Evolutionary conservation across 37 sponge, comb jelly and placozoan genomes (phyloP).

Genomic region (Haliclona indistincta): DNA sequence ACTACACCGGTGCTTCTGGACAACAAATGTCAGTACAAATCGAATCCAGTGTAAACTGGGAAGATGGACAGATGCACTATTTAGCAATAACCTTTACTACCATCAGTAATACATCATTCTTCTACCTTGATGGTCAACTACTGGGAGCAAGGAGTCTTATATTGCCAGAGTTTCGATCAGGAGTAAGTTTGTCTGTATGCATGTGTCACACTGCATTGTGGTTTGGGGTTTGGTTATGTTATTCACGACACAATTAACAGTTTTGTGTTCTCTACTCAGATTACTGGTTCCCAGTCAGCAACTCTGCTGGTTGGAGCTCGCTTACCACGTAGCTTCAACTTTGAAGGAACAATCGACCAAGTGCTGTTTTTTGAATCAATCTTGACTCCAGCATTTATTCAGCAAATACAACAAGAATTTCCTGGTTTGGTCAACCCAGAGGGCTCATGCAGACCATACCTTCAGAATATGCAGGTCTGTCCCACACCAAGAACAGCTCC

Average conservation of each 20-base stretch:
- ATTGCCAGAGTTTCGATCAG: slow-evolving; percentile 12
- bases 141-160: not conserved
- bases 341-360: slow-evolving; percentile 40
- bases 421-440: not conserved
- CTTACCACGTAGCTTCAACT: slow-evolving; percentile 45
- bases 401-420: slow-evolving; percentile 13
- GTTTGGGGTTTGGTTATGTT: too few relatives aligned
- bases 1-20: slow-evolving; percentile 30
- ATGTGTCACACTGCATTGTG: too few relatives aligned
- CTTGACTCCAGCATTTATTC: slow-evolving; percentile 6
- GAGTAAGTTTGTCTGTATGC: slow-evolving; percentile 24
- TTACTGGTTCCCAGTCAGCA: slow-evolving; percentile 33
- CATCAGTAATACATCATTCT: slow-evolving; percentile 10
- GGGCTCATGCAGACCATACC: slow-evolving; percentile 42
- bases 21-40: not conserved
- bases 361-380: slow-evolving; percentile 46
- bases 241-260: too few relatives aligned
- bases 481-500: slow-evolving; percentile 40
- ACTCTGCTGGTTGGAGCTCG: slow-evolving; percentile 54
- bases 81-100: slow-evolving; percentile 1
- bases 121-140: slow-evolving; percentile 43
- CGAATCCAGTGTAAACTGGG: not conserved
- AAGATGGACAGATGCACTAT: slow-evolving; percentile 9
- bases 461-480: slow-evolving; percentile 26
- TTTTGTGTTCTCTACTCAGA: too few relatives aligned